Base-by-base conservation (phyloP, 1,140 invertebrate genomes). In the Telenomus remus region DNA sequence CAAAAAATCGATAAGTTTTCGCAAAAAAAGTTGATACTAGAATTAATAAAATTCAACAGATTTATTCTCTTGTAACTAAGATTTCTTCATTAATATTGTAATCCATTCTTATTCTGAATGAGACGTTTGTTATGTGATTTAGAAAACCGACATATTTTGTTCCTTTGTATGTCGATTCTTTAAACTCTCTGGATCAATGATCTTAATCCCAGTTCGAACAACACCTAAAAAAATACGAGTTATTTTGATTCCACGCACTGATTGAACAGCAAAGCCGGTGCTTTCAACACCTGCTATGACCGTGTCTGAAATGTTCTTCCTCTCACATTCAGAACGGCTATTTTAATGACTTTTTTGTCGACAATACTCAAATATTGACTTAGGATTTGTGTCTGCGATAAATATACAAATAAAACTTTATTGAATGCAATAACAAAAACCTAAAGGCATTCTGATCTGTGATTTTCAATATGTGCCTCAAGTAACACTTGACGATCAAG, bases 311-410 rank as follows among this genome's bases (percentile, higher is more conserved):
- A 49, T n/a, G 11, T 56, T 42, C 61, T 42, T 53, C 50, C 12
- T 15, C 19, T 4, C 13, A 14, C 35, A 11, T 19, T 42, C 15
- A 9, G n/a, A 50, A 51, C 39, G 51, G 57, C 34, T 54, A 59
- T 64, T 71, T 59, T 60, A 68, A 74, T 61, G 72, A 64, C 53
- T 75, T 75, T 68, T 34, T 50, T 50, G 64, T 57, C 72, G 64
- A 69, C 64, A 64, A 53, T 49, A 44, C 14, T 68, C 64, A 75
- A 75, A 75, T 63, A 68, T 75, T 68, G 72, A 69, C 59, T 68
- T 55, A 68, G 64, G 64, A 63, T 68, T 51, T 7, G n/a, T 60
- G 35, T 64, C 48, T 65, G 47, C 37, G 69, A 64, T 57, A 72
- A 16, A 10, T 49, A 56, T 13, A 54, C 46, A 51, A 72, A 65